Conservation (phyloP, 1,140 invertebrate genomes). For the Drosophila mojavensis region DNA sequence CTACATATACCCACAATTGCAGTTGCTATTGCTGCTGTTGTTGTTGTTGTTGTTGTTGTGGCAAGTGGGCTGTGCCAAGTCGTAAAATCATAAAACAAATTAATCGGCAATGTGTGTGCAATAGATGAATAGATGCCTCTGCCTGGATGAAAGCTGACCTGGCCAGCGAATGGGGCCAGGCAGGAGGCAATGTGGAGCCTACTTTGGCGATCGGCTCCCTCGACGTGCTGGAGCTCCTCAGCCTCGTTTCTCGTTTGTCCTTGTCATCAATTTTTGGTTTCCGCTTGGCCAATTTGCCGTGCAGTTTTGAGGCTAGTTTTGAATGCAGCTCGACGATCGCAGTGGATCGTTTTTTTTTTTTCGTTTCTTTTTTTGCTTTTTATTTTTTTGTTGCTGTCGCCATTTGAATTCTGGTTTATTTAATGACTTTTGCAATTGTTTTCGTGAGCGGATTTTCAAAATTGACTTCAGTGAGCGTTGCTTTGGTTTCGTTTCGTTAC, state of each 20-base stretch:
- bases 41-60: conserved; percentile 2
- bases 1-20: conserved; percentile 1
- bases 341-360: conserved; percentile 34
- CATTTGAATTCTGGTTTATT: conserved; percentile 80
- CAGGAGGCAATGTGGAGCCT: neutral
- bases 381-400: conserved; percentile 32
- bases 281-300: conserved; percentile 41
- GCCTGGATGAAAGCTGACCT: conserved; percentile 10
- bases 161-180: conserved; percentile 15
- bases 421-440: conserved; percentile 82
- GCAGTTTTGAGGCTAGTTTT: conserved; percentile 59
- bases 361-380: conserved; percentile 30
- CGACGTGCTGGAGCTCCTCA: neutral
- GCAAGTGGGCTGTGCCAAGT: conserved; percentile 58
- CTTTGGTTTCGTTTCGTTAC: conserved; percentile 41
- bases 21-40: neutral
- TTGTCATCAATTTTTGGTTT: conserved; percentile 38
- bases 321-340: conserved; percentile 68
- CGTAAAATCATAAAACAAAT: conserved; percentile 81
- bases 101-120: conserved; percentile 60
- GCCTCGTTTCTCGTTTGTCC: conserved; percentile 15
- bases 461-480: conserved; percentile 68
- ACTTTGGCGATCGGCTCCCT: too few relatives aligned
- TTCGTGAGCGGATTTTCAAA: conserved; percentile 82
- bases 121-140: conserved; percentile 18